Evolutionary conservation across 2,113 vertebrate genomes (phyloP).

Genomic region (Cottus gobio): DNA sequence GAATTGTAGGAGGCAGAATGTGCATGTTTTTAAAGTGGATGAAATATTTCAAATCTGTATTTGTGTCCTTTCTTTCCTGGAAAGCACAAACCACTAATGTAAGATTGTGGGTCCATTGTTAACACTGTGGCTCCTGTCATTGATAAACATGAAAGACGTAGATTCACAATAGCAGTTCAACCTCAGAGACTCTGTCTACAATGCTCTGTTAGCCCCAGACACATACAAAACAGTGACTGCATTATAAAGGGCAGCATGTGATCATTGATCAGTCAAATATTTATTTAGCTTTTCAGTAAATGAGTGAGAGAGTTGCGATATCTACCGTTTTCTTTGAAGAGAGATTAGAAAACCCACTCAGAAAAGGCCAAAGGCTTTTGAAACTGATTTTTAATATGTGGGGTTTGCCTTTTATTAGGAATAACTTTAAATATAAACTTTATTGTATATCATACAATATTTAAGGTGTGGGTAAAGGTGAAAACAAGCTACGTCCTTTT

Average conservation of each 20-base stretch:
- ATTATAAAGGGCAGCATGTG: conserved; percentile 46
- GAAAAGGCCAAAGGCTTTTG: neutral
- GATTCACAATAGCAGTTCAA: conserved; percentile 34
- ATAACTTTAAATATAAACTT: neutral
- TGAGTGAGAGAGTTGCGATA: conserved; percentile 9
- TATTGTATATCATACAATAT: neutral
- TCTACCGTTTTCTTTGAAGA: neutral
- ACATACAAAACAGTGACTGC: conserved; percentile 39
- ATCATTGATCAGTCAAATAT: conserved; percentile 68
- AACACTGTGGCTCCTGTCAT: conserved; percentile 6
- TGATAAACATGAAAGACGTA: conserved; percentile 32
- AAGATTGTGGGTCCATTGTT: conserved; percentile 17
- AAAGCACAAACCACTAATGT: neutral
- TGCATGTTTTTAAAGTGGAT: neutral
- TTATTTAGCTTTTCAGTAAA: conserved; percentile 38
- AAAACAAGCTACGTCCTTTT: neutral
- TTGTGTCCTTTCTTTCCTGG: neutral
- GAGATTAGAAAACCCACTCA: neutral
- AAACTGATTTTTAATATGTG: neutral
- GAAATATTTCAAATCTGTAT: neutral
- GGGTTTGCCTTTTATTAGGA: neutral
- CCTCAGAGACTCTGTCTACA: conserved; percentile 31
- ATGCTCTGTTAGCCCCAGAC: conserved; percentile 21
- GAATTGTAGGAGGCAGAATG: neutral
- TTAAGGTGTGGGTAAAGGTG: neutral